A percentile compares a stretch with the other conserved stretches of the same genome.
These are phyloP conservation scores for Agapostemon virescens DNA, from an alignment of 2,888 invertebrate genomes.

Conservation along the genomic window DNA sequence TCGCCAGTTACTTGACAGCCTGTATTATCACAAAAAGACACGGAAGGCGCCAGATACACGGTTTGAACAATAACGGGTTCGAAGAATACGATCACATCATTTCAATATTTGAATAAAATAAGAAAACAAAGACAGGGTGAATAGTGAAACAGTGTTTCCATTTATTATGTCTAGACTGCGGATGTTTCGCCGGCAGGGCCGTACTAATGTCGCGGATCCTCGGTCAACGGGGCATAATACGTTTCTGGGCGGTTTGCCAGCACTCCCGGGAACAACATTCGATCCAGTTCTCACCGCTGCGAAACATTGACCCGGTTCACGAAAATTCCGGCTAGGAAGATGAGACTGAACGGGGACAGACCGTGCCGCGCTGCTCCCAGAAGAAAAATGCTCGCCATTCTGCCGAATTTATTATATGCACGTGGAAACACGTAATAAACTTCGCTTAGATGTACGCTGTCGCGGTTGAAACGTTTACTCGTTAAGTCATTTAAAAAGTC, in stretches of 20 bases:
- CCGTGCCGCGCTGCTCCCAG: background rate
- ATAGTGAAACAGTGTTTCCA: background rate
- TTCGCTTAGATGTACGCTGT: constrained; percentile 21
- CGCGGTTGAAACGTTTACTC: background rate
- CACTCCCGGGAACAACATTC: constrained; percentile 64
- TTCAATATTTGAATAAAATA: background rate
- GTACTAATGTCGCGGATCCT: constrained; percentile 36
- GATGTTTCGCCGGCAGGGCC: constrained; percentile 36
- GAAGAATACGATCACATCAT: background rate
- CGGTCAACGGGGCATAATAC: constrained; percentile 58
- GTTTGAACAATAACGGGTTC: background rate
- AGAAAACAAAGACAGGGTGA: background rate
- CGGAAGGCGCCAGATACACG: background rate
- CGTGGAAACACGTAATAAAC: constrained; percentile 38
- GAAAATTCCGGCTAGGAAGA: constrained; percentile 57
- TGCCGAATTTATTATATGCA: constrained; percentile 42
- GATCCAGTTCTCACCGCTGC: constrained; percentile 63
- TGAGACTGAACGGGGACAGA: constrained; percentile 39
- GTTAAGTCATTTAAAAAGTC: background rate
- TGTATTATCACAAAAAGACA: background rate
- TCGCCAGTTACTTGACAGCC: background rate
- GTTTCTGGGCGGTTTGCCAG: constrained; percentile 64
- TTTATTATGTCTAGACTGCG: constrained; percentile 6
- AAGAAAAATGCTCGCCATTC: constrained; percentile 44
- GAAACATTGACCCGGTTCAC: constrained; percentile 67